These are phyloP conservation scores for Amphipyra berbera DNA, from an alignment of 2,888 invertebrate genomes.

Conservation along the genomic window DNA sequence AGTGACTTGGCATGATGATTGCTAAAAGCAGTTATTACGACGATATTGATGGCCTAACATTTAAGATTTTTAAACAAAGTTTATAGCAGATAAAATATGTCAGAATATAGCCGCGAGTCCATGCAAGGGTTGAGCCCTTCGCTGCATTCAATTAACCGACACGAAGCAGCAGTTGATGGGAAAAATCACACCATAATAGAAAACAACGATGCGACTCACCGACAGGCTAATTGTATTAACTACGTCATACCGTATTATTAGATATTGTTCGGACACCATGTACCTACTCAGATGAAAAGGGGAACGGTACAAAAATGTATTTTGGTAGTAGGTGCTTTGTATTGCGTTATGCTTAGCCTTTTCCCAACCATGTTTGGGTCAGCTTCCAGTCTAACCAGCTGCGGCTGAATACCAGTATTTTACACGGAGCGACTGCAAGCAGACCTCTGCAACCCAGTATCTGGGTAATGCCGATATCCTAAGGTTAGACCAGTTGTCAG, in stretches of 20 bases:
- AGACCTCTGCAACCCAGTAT: no score
- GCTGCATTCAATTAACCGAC: constrained; percentile 72
- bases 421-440: no score
- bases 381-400: no score
- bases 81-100: neutral
- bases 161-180: constrained; percentile 64
- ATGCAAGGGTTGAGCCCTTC: constrained; percentile 66
- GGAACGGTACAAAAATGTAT: constrained; percentile 12
- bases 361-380: no score
- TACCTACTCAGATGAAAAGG: constrained; percentile 4
- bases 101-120: constrained; percentile 58
- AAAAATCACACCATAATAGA: constrained; percentile 70
- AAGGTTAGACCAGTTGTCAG: no score
- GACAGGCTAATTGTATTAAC: constrained; percentile 55
- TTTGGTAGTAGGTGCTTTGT: neutral
- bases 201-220: constrained; percentile 60
- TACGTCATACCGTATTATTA: constrained; percentile 39
- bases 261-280: constrained; percentile 14
- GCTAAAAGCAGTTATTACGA: no score
- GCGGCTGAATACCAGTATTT: no score
- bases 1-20: no score
- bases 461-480: no score
- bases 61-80: no score
- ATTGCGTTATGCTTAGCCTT: no score
- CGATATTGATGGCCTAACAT: no score